Base-by-base conservation (phyloP, 1,140 invertebrate species). In the Sarcophaga bullata region DNA sequence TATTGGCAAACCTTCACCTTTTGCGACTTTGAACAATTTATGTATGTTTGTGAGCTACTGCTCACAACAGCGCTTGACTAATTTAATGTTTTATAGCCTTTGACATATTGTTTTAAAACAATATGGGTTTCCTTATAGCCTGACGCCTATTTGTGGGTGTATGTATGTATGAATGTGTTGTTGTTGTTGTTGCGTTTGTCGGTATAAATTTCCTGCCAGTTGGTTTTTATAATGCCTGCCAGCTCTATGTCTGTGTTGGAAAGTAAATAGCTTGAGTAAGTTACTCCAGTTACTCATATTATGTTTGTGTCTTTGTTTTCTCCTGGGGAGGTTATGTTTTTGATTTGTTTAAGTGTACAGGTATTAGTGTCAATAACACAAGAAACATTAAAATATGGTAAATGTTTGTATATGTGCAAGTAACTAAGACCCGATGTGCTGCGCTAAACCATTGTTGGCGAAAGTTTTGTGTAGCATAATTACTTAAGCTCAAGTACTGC, bases 51-150 rank as follows among this genome's bases (percentile, higher is more conserved):
- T 68, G 25, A 37, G 25, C 25, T 37, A 4, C 25, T 37, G 25
- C 4, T 17, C 19, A 15, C 9, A 25, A 68, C 19, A 68, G 6
- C 62, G 62, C 62, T 68, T 68, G 62, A 68, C 62, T 68, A 68
- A 68, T 68, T 68, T 68, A 68, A 68, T 68, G 62, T 68, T 68
- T 68, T 68, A 68, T 68, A 68, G 62, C 62, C 19, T 68, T 68
- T 68, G 62, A 68, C 62, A 68, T 68, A 68, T 68, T 68, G 62
- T 25, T 68, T 37, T 37, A 37, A 37, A 37, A 37, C 25, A 37
- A 37, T 37, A 37, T 37, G 25, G 25, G 25, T 37, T 37, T 37
- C 25, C 25, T 37, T 37, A 37, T 37, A 37, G 25, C 25, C 25
- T 2, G 1, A 37, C 25, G 25, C 25, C 25, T 37, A 37, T 37